These are phyloP conservation scores for Drosophila hamatofila DNA, from an alignment of 2,888 invertebrate species.

Conservation along the genomic window DNA sequence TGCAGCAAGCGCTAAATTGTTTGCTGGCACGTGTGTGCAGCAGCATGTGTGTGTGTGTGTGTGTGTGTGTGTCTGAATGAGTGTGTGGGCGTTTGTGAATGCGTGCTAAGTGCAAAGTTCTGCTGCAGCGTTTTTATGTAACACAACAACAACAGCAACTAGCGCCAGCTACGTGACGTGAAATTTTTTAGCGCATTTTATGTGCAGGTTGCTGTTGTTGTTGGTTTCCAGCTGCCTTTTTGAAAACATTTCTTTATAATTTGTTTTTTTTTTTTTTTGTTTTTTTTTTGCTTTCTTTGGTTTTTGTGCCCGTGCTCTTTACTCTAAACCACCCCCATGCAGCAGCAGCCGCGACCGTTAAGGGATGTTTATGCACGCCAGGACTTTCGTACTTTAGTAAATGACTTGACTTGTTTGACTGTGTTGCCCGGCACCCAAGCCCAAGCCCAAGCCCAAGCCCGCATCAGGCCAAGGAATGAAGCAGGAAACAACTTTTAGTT, in stretches of 20 bases:
- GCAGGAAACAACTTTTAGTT: slow-evolving; percentile 61
- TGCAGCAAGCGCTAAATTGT: slow-evolving; percentile 76
- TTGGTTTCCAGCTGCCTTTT: slow-evolving; percentile 56
- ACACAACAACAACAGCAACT: slow-evolving; percentile 22
- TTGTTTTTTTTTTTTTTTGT: slow-evolving; percentile 29
- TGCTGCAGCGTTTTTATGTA: slow-evolving; percentile 66
- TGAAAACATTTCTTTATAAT: slow-evolving; percentile 75
- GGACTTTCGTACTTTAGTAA: slow-evolving; percentile 76
- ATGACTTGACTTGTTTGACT: slow-evolving; percentile 79
- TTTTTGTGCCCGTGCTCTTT: slow-evolving; percentile 39
- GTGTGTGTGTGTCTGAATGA: slow-evolving; percentile 11
- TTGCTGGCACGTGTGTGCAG: slow-evolving; percentile 55
- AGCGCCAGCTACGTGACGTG: slow-evolving; percentile 69
- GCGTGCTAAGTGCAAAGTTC: slow-evolving; percentile 78
- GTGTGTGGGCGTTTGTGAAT: slow-evolving; percentile 28
- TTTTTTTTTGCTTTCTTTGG: slow-evolving; percentile 46
- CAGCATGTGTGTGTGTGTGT: background rate
- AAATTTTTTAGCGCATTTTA: slow-evolving; percentile 78
- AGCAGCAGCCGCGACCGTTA: slow-evolving; percentile 44
- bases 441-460: slow-evolving; percentile 37
- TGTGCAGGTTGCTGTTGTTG: slow-evolving; percentile 66
- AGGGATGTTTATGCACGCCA: slow-evolving; percentile 70
- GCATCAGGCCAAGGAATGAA: slow-evolving; percentile 21
- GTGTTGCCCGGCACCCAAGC: slow-evolving; percentile 57
- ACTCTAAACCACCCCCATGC: slow-evolving; percentile 71